These are phyloP conservation scores for Ursus arctos DNA, from an alignment of 2,113 vertebrate species.

Conservation along the genomic window DNA sequence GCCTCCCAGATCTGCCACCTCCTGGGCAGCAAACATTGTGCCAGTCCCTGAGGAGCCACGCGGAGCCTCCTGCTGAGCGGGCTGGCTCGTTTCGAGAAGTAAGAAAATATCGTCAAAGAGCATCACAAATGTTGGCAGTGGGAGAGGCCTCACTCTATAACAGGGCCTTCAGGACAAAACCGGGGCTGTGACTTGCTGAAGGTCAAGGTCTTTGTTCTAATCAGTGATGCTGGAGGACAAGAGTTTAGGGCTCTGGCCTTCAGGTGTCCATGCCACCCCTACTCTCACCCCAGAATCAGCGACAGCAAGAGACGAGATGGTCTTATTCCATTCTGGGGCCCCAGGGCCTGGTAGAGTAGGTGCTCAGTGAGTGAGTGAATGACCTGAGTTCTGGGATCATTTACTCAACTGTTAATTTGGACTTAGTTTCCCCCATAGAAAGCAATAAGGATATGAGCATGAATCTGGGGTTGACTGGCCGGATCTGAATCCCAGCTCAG, in stretches of 20 bases:
- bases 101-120: conserved; percentile 2
- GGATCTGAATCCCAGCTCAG: neutral
- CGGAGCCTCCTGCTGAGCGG: neutral
- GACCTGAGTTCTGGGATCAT: neutral
- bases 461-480: neutral
- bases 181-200: neutral
- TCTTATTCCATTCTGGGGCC: neutral
- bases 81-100: neutral
- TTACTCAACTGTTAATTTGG: neutral
- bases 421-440: neutral
- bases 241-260: neutral
- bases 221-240: neutral
- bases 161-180: neutral
- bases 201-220: neutral
- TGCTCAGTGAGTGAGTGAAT: neutral
- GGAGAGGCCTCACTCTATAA: neutral
- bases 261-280: accelerated
- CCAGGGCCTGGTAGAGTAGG: neutral
- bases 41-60: neutral
- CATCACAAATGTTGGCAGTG: neutral
- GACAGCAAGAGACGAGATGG: neutral
- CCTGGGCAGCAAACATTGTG: neutral
- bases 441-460: neutral
- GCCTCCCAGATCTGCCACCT: neutral
- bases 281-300: neutral